A percentile compares a stretch with the other conserved stretches of the same genome.
These are phyloP conservation scores for Mycetomoellerius zeteki DNA, from an alignment of 1,140 invertebrate genomes.

Conservation along the genomic window DNA sequence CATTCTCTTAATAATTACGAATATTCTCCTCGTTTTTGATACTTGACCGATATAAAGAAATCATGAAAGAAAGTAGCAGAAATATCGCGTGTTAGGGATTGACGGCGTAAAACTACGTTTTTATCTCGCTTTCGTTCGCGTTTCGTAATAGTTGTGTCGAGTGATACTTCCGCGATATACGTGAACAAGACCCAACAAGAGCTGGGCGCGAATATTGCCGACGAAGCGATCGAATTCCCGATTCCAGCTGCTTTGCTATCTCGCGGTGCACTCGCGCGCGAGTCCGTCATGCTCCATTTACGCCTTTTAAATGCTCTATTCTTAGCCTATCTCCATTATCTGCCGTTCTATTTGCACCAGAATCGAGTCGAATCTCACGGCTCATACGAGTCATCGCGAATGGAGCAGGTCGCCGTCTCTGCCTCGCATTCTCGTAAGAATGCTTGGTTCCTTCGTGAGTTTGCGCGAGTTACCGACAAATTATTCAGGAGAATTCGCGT, in stretches of 20 bases:
- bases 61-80: background rate
- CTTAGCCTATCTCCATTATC: constrained; percentile 80
- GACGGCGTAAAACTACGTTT: background rate
- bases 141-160: constrained; percentile 18
- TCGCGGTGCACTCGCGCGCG: constrained; percentile 34
- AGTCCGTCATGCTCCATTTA: constrained; percentile 79
- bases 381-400: constrained; percentile 39
- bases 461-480: constrained; percentile 2
- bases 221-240: constrained; percentile 47
- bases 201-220: background rate
- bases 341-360: constrained; percentile 76
- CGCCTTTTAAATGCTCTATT: constrained; percentile 76
- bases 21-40: background rate
- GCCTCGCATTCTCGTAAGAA: background rate
- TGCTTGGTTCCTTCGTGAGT: background rate
- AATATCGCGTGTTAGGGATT: background rate
- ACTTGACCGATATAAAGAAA: background rate
- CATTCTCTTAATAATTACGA: background rate
- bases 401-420: constrained; percentile 21
- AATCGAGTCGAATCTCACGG: constrained; percentile 71
- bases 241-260: constrained; percentile 41
- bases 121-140: background rate
- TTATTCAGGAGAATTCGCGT: background rate
- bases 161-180: constrained; percentile 7
- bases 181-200: background rate